phyloP scores from a whole-genome alignment of 23 tunicate species.

The Botrylloides violaceus region DNA sequence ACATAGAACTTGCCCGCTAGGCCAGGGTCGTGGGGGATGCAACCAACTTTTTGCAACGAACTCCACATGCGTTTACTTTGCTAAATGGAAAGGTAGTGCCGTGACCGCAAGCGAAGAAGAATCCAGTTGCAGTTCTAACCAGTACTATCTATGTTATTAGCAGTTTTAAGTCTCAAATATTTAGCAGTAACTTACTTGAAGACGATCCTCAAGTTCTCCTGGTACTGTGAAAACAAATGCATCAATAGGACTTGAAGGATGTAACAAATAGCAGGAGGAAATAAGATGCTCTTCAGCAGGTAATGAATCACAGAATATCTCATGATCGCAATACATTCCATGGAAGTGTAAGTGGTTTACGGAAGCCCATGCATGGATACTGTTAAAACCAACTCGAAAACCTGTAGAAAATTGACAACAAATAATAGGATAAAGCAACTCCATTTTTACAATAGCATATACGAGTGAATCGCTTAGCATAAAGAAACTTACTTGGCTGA shows the following conservation, averaged over 20 bases:
- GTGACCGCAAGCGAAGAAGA: too few species aligned
- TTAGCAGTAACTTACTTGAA: too few species aligned
- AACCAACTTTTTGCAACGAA: too few species aligned
- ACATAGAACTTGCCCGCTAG: too few species aligned
- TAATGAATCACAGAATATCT: constrained; percentile 44
- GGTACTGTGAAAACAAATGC: constrained; percentile 52
- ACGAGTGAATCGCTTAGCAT: neutral
- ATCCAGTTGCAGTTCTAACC: too few species aligned
- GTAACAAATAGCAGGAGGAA: constrained; percentile 28
- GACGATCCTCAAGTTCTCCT: neutral
- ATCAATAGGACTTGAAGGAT: constrained; percentile 17
- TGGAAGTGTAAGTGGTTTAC: constrained; percentile 91
- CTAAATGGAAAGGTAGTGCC: too few species aligned
- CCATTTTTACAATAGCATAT: too few species aligned
- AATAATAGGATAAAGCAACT: too few species aligned
- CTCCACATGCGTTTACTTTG: too few species aligned
- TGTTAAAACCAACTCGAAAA: constrained; percentile 87
- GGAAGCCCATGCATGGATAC: constrained; percentile 97
- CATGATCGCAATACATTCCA: constrained; percentile 69
- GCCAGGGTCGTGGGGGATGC: too few species aligned
- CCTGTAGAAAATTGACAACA: constrained; percentile 4
- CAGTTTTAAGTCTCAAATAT: too few species aligned
- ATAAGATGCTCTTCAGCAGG: constrained; percentile 29
- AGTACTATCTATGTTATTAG: too few species aligned
- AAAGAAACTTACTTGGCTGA: constrained; percentile 50